Percentiles rank a stretch among this genome's conserved stretches.
These are phyloP conservation scores for Ophion obscuratus DNA, from an alignment of 2,888 invertebrate species.

Conservation along the genomic window DNA sequence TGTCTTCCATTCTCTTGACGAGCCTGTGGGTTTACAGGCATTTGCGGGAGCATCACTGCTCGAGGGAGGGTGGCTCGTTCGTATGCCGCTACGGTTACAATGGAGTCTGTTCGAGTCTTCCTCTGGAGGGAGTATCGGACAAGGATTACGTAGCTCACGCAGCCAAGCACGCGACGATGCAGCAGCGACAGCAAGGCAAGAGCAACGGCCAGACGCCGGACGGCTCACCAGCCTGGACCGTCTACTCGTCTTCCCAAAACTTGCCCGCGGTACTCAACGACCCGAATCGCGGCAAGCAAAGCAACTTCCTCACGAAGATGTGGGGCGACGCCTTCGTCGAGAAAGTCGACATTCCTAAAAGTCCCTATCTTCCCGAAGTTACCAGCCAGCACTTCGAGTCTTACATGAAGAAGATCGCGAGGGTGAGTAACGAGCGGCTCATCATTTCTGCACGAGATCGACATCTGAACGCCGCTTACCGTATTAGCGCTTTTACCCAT, in stretches of 20 bases:
- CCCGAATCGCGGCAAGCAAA: constrained; percentile 95
- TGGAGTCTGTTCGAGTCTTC: constrained; percentile 93
- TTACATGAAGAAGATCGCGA: constrained; percentile 91
- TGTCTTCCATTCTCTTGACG: neutral
- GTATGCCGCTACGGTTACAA: constrained; percentile 95
- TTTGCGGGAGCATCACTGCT: constrained; percentile 91
- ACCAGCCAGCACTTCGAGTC: constrained; percentile 93
- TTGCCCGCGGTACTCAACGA: constrained; percentile 98
- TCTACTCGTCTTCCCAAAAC: constrained; percentile 96
- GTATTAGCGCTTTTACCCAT: neutral
- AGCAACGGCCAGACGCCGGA: constrained; percentile 84
- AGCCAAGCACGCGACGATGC: constrained; percentile 86
- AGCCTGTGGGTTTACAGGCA: constrained; percentile 85
- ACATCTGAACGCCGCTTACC: neutral
- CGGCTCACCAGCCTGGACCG: constrained; percentile 88
- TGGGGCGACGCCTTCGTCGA: constrained; percentile 99
- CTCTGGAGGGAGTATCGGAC: constrained; percentile 95
- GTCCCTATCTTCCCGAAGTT: constrained; percentile 93
- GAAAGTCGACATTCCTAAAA: constrained; percentile 90
- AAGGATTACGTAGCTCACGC: constrained; percentile 95
- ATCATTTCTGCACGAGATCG: neutral
- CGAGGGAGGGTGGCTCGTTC: constrained; percentile 93
- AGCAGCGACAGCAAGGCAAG: constrained; percentile 80
- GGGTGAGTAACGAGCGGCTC: constrained; percentile 77
- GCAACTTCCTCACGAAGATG: constrained; percentile 97